phyloP scores from a whole-genome alignment of 30 jellyfish, hydroid and myxozoan genomes.

The Catostylus mosaicus region DNA sequence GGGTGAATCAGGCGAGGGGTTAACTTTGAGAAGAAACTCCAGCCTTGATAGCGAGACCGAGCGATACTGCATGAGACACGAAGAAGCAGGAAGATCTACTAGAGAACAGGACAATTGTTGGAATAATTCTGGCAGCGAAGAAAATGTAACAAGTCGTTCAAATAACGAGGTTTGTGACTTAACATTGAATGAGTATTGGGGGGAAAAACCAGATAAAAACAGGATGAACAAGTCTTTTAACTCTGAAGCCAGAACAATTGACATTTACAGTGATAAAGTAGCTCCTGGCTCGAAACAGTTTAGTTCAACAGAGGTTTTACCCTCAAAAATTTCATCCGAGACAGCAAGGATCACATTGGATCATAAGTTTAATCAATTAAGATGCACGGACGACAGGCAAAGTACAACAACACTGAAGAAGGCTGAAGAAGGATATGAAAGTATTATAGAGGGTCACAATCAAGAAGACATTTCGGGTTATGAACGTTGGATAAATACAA shows the following conservation, averaged over 20 bases:
- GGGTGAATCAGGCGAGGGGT: not conserved
- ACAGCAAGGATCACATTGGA: not conserved
- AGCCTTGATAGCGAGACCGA: conserved; percentile 25
- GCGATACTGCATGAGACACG: conserved; percentile 14
- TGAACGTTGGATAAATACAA: conserved; percentile 25
- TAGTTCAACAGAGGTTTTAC: not conserved
- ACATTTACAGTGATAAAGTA: not conserved
- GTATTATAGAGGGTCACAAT: not conserved
- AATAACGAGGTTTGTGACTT: not conserved
- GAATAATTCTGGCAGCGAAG: not conserved
- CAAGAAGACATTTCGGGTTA: conserved; percentile 21
- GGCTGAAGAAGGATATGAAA: not conserved
- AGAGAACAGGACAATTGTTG: not conserved
- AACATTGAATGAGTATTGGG: not conserved
- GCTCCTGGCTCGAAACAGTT: not conserved
- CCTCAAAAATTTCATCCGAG: not conserved
- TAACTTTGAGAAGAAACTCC: conserved; percentile 11
- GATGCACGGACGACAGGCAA: not conserved
- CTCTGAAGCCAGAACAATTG: not conserved
- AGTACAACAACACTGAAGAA: not conserved
- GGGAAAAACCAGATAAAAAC: too few species aligned
- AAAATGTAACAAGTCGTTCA: not conserved
- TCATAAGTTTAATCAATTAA: not conserved
- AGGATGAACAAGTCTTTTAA: not conserved
- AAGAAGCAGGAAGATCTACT: not conserved